phyloP scores from a whole-genome alignment of 2,113 vertebrate genomes.

The Dasypus novemcinctus region DNA sequence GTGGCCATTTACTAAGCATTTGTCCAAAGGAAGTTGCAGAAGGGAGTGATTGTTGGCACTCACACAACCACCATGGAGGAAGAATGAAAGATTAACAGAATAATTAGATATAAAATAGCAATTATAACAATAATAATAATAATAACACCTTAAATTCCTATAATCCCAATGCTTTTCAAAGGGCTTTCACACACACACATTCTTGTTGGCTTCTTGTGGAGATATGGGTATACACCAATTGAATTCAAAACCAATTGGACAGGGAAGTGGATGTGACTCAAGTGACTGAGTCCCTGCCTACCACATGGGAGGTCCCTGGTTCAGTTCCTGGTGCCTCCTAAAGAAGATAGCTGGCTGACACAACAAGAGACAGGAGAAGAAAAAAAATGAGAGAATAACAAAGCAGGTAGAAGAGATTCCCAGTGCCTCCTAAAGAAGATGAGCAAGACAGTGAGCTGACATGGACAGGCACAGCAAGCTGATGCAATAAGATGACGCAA shows the following conservation, averaged over 20 bases:
- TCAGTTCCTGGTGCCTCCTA: no score
- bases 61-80: neutral
- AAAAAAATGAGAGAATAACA: no score
- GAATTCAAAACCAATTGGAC: neutral
- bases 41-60: constrained; percentile 6
- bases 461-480: no score
- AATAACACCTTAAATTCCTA: neutral
- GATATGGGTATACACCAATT: neutral
- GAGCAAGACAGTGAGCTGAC: no score
- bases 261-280: no score
- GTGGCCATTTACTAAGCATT: constrained; percentile 10
- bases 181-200: neutral
- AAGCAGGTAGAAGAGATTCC: no score
- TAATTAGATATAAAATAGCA: neutral
- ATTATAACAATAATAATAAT: neutral
- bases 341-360: no score
- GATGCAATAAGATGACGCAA: no score
- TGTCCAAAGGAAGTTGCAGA: neutral
- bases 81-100: neutral
- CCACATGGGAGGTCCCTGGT: no score
- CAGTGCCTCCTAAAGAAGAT: no score
- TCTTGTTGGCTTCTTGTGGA: neutral
- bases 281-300: no score
- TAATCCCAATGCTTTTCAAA: neutral
- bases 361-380: no score